These are phyloP conservation scores for Danionella dracula DNA, from an alignment of 2,797 vertebrate genomes.

Conservation along the genomic window DNA sequence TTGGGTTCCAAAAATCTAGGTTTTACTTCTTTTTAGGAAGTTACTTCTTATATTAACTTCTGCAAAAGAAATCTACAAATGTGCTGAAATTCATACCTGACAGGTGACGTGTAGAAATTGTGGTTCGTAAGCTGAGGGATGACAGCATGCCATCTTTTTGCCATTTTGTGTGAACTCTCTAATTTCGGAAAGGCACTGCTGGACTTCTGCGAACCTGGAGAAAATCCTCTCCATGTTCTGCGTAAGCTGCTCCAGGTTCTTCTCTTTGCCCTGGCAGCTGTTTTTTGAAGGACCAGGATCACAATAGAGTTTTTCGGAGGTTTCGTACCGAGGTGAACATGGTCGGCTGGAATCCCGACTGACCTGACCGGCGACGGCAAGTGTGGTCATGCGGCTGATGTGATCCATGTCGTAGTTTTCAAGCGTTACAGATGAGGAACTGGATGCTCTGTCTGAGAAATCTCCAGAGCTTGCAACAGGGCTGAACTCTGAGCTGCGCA, in stretches of 20 bases:
- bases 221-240: slow-evolving; percentile 77
- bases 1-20: too few species aligned
- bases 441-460: slow-evolving; percentile 67
- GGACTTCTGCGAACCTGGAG: slow-evolving; percentile 71
- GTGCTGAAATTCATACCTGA: too few species aligned
- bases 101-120: slow-evolving; percentile 82
- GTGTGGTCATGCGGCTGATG: slow-evolving; percentile 49
- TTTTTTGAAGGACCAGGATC: slow-evolving; percentile 55
- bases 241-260: slow-evolving; percentile 59
- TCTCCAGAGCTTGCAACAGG: slow-evolving; percentile 69
- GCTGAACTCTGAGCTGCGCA: slow-evolving; percentile 71
- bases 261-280: slow-evolving; percentile 52
- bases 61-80: too few species aligned
- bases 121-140: slow-evolving; percentile 75
- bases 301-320: slow-evolving; percentile 39
- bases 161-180: slow-evolving; percentile 70
- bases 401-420: slow-evolving; percentile 70
- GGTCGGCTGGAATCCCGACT: slow-evolving; percentile 68
- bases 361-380: slow-evolving; percentile 54
- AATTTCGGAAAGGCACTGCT: slow-evolving; percentile 75
- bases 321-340: slow-evolving; percentile 62
- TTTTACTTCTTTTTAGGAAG: too few species aligned
- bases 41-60: too few species aligned
- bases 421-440: slow-evolving; percentile 58
- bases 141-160: slow-evolving; percentile 62